A percentile compares a stretch with the other conserved stretches of the same genome.
Evolutionary conservation across 2,888 invertebrate species (phyloP).

Genomic region (Limnephilus marmoratus): DNA sequence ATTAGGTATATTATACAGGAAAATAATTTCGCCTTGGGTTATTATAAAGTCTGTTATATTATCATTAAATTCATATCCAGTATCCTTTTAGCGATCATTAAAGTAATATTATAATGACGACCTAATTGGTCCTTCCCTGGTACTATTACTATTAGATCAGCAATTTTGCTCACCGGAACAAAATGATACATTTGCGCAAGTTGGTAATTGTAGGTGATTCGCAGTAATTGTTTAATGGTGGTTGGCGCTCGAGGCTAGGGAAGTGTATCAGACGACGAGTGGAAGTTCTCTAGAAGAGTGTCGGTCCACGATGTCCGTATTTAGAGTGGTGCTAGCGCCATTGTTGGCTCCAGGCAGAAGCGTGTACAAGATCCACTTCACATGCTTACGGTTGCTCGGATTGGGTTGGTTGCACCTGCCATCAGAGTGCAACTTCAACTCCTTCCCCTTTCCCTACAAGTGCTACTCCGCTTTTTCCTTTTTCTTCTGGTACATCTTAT

Average conservation of each 20-base stretch:
- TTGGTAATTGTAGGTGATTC: neutral
- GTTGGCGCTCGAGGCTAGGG: no score
- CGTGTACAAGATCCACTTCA: neutral
- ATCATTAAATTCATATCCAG: neutral
- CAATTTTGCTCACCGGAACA: neutral
- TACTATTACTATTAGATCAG: neutral
- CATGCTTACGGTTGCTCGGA: neutral
- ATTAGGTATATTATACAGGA: no score
- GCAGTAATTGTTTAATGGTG: no score
- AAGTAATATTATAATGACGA: neutral
- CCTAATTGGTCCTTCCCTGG: neutral
- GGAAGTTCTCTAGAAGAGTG: neutral
- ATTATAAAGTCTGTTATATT: no score
- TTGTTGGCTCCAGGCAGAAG: neutral
- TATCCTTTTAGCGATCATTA: neutral
- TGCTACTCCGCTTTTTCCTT: neutral
- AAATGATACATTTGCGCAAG: neutral
- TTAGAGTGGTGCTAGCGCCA: neutral
- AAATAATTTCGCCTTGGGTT: no score
- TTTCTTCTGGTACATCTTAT: neutral
- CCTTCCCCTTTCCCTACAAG: neutral
- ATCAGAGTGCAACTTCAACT: neutral
- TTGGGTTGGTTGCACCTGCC: neutral
- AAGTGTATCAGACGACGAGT: no score
- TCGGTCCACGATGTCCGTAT: neutral